Conservation (phyloP, 2,888 invertebrate species). For the Pristionchus mayeri region DNA sequence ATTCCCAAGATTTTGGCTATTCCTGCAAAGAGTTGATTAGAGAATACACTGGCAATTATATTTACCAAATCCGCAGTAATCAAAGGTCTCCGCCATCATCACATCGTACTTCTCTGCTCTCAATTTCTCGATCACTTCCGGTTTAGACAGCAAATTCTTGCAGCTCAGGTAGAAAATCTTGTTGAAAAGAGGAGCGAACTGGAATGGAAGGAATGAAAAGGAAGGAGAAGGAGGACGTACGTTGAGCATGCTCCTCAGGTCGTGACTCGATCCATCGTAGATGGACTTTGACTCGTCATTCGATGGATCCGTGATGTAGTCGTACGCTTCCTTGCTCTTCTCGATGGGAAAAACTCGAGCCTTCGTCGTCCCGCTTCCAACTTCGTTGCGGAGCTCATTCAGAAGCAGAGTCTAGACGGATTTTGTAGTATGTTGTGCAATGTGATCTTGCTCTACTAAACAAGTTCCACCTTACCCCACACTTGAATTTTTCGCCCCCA, state of each 20-base stretch:
- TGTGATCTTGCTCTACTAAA: too few relatives aligned
- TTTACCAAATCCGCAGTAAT: slow-evolving; percentile 30
- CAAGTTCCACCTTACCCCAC: too few relatives aligned
- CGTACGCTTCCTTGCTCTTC: not conserved
- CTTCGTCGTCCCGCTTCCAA: not conserved
- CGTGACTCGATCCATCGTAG: slow-evolving; percentile 19
- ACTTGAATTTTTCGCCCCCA: too few relatives aligned
- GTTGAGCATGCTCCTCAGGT: slow-evolving; percentile 30
- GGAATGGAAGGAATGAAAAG: too few relatives aligned
- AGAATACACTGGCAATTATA: too few relatives aligned
- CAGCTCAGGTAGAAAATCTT: slow-evolving; percentile 18
- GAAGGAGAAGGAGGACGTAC: too few relatives aligned
- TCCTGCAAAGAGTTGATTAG: not conserved
- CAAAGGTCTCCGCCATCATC: slow-evolving; percentile 10
- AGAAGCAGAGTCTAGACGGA: not conserved
- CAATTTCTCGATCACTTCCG: not conserved
- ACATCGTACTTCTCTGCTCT: not conserved
- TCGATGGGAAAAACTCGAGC: slow-evolving; percentile 2
- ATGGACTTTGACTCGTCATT: slow-evolving; percentile 31
- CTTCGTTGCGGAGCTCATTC: not conserved
- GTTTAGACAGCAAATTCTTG: not conserved
- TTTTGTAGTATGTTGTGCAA: too few relatives aligned
- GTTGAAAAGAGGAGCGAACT: slow-evolving; percentile 27
- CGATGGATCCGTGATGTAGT: not conserved
- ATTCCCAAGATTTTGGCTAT: slow-evolving; percentile 1